A percentile compares a stretch with the other conserved stretches of the same genome.
phyloP scores from a whole-genome alignment of 2,797 vertebrate species.

The Arrhamphus sclerolepis region DNA sequence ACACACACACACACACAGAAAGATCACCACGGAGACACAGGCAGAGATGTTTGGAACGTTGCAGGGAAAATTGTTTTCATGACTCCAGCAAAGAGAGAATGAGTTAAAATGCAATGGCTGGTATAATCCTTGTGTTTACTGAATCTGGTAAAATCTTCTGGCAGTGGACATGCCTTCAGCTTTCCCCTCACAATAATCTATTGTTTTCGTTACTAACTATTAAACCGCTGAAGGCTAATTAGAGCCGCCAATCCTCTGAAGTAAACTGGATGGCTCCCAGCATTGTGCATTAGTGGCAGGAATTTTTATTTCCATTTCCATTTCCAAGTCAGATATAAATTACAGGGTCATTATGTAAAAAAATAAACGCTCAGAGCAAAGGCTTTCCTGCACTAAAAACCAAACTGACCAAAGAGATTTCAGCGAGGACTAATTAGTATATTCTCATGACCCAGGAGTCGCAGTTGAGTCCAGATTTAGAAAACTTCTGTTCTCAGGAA shows the following conservation, averaged over 20 bases:
- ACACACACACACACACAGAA: background rate
- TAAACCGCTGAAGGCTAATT: constrained; percentile 2
- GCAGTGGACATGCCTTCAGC: constrained; percentile 13
- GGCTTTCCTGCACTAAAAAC: constrained; percentile 13
- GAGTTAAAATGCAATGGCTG: too few relatives aligned
- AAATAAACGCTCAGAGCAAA: constrained; percentile 2
- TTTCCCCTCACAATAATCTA: constrained; percentile 1
- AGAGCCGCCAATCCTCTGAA: constrained; percentile 20
- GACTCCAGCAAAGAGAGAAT: too few relatives aligned
- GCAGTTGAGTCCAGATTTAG: background rate
- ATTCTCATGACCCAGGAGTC: background rate
- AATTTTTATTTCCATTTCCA: background rate
- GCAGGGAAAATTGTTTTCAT: background rate
- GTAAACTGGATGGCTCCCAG: constrained; percentile 5
- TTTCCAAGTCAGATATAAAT: constrained; percentile 1
- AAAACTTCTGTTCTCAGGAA: constrained; percentile 3
- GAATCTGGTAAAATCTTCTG: constrained; percentile 1
- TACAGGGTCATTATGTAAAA: constrained; percentile 7
- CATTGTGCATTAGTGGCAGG: background rate
- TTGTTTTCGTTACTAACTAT: constrained; percentile 12
- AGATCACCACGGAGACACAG: background rate
- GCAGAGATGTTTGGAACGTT: background rate
- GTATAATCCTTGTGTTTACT: too few relatives aligned
- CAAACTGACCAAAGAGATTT: background rate
- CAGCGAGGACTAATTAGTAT: background rate